phyloP scores from a whole-genome alignment of 2,797 vertebrate genomes.

The Catamblyrhynchus diadema region DNA sequence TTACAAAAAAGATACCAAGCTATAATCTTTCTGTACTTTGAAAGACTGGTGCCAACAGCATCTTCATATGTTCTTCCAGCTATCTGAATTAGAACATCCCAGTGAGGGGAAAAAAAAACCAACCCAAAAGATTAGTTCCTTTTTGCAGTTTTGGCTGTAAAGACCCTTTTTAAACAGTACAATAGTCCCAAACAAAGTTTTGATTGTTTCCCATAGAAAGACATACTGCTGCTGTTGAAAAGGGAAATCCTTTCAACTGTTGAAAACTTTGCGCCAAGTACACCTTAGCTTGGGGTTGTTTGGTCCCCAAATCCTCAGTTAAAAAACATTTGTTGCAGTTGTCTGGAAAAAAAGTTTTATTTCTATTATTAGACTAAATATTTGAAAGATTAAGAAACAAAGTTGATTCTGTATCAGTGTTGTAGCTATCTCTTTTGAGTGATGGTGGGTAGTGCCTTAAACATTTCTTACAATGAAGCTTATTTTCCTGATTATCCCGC shows the following conservation, averaged over 20 bases:
- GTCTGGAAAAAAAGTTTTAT: background rate
- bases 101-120: fast-evolving
- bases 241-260: background rate
- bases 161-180: background rate
- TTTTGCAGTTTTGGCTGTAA: background rate
- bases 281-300: background rate
- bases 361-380: background rate
- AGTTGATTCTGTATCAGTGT: background rate
- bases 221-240: background rate
- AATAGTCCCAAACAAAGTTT: background rate
- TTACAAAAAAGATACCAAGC: background rate
- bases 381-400: background rate
- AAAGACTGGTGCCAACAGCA: background rate
- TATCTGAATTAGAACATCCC: background rate
- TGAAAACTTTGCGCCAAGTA: background rate
- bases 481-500: background rate
- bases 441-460: background rate
- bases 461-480: background rate
- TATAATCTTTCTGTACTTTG: background rate
- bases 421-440: background rate
- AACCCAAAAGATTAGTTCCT: background rate
- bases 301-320: background rate
- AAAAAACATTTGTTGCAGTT: background rate
- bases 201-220: background rate
- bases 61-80: background rate